Base-by-base conservation (phyloP, 2,797 vertebrate genomes). In the Gymnocypris eckloni region DNA sequence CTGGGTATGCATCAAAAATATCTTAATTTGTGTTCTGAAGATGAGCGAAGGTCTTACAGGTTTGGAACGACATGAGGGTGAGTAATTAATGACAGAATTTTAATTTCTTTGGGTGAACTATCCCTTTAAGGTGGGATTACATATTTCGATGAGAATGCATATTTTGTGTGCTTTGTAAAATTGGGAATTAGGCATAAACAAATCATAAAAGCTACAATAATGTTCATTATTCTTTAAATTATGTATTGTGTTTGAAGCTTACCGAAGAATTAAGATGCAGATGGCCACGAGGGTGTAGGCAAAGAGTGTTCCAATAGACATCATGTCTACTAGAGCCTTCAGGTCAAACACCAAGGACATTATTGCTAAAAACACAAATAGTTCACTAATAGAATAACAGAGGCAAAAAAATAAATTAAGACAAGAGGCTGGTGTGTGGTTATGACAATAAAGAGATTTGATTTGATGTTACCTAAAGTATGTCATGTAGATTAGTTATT, bases 291-390 rank as follows among this genome's bases (percentile, higher is more conserved):
- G 93, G 0, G 95, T 97, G 93, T 97, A 97, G 81, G 96, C 96
- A 90, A 98, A 95, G 25, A 97, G 93, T 0, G 96, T 97, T 81
- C 96, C 95, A 2, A 96, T 95, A 11, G 97, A 98, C 96, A 97
- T 96, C 92, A 95, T 95, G 81, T 97, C 95, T 54, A 97, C 95
- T 88, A 97, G 88, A 2, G 94, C 93, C 88, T 96, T 97, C 91
- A 97, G 92, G 89, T 97, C 94, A 12, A 98, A 96, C 86, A 97
- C 86, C 20, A 97, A 91, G 0, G 96, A 95, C 96, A 97, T 95
- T 64, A 97, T 77, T 77, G 96, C 95, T 95, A 76, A 92, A 90
- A 89, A 76, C 16, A 92, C 22, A 92, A 4, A 7, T 43, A 82
- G 2, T 28, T 43, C 6, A 59, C n/a, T 73, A 6, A 81, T 9